phyloP scores from a whole-genome alignment of 2,797 vertebrate species.

The Gymnocypris eckloni region DNA sequence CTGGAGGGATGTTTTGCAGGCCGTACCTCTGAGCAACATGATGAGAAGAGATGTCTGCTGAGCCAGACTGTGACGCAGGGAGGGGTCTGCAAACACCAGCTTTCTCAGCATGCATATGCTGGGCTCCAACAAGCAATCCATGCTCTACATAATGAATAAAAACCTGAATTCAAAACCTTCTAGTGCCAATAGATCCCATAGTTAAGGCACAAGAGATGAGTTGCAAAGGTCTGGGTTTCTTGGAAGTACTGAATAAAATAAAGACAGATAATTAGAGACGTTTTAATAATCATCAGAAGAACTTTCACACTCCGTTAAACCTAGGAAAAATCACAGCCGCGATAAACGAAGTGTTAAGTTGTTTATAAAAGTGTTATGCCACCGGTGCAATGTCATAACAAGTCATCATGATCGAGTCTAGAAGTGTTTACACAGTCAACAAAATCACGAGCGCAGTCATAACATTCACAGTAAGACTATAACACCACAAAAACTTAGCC shows the following conservation, averaged over 20 bases:
- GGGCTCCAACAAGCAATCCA: constrained; percentile 83
- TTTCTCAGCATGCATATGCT: constrained; percentile 88
- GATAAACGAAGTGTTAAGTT: not conserved
- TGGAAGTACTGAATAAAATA: not conserved
- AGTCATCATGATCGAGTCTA: not conserved
- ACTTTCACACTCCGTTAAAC: not conserved
- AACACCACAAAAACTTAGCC: not conserved
- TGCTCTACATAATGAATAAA: constrained; percentile 70
- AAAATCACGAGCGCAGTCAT: not conserved
- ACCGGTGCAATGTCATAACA: constrained; percentile 18
- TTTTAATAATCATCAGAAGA: not conserved
- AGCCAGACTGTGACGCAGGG: constrained; percentile 81
- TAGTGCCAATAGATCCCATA: constrained; percentile 28
- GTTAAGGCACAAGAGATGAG: not conserved
- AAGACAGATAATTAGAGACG: not conserved
- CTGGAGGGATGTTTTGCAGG: not conserved
- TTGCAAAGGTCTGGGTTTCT: not conserved
- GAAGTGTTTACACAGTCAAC: constrained; percentile 14
- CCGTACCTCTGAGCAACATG: constrained; percentile 86
- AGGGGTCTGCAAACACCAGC: constrained; percentile 85
- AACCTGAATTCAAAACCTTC: constrained; percentile 7
- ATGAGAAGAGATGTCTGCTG: constrained; percentile 82
- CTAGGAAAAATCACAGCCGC: not conserved
- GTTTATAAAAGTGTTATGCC: constrained; percentile 7
- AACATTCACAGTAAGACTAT: constrained; percentile 17